A percentile compares a stretch with the other conserved stretches of the same genome.
These are phyloP conservation scores for Ricordea florida DNA, from an alignment of 92 coral and sea anemone genomes.

Conservation along the genomic window DNA sequence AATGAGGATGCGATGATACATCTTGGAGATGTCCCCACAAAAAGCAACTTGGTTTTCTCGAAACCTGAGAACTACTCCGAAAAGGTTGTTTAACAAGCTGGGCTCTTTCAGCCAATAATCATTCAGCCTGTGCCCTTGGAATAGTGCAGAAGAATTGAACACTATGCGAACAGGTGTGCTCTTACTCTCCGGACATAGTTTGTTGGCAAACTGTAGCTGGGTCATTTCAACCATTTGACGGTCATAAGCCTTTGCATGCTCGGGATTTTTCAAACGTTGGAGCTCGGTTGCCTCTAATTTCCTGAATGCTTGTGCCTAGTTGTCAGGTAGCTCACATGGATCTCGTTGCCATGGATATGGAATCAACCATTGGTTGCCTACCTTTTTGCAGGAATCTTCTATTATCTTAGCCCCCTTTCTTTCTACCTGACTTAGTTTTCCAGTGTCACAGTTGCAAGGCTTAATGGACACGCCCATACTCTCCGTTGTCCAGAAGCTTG, in stretches of 20 bases:
- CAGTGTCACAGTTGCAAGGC: slow-evolving; percentile 38
- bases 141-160: slow-evolving; percentile 50
- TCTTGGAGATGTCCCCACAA: slow-evolving; percentile 53
- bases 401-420: slow-evolving; percentile 45
- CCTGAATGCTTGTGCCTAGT: slow-evolving; percentile 41
- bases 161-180: slow-evolving; percentile 37
- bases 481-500: slow-evolving; percentile 53
- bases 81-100: slow-evolving; percentile 40
- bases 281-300: slow-evolving; percentile 37
- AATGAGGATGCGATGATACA: slow-evolving; percentile 59
- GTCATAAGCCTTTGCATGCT: slow-evolving; percentile 48
- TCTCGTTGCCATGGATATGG: slow-evolving; percentile 63
- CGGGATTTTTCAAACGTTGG: slow-evolving; percentile 21
- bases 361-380: slow-evolving; percentile 49
- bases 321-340: slow-evolving; percentile 46
- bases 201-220: slow-evolving; percentile 23
- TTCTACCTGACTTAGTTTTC: slow-evolving; percentile 51
- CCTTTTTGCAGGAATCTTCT: slow-evolving; percentile 49
- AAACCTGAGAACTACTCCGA: slow-evolving; percentile 43
- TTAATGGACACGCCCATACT: slow-evolving; percentile 52
- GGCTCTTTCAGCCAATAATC: slow-evolving; percentile 64
- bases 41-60: slow-evolving; percentile 52
- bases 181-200: slow-evolving; percentile 28
- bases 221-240: slow-evolving; percentile 35
- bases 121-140: slow-evolving; percentile 51